These are phyloP conservation scores for Pachliopta kotzebuea DNA, from an alignment of 2,888 invertebrate species.

Conservation along the genomic window DNA sequence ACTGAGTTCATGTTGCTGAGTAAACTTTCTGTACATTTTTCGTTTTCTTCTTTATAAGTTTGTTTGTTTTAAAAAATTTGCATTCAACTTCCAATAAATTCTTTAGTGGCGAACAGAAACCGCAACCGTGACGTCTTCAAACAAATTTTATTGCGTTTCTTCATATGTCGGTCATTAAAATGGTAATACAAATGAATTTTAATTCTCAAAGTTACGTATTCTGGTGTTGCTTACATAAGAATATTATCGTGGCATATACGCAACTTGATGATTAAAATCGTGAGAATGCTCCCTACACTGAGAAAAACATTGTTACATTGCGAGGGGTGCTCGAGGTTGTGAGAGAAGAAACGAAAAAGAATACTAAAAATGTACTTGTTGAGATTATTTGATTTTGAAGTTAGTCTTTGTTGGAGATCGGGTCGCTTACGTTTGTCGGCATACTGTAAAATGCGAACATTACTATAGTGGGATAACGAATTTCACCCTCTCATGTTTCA, in stretches of 20 bases:
- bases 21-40: neutral
- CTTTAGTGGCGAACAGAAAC: slow-evolving; percentile 1
- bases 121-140: slow-evolving; percentile 19
- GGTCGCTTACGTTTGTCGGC: too few relatives aligned
- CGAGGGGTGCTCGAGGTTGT: neutral
- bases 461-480: too few relatives aligned
- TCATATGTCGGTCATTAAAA: slow-evolving; percentile 30
- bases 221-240: slow-evolving; percentile 29
- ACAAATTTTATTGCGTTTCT: slow-evolving; percentile 23
- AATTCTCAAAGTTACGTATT: slow-evolving; percentile 34
- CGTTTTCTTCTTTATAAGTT: neutral
- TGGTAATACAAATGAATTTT: slow-evolving; percentile 35
- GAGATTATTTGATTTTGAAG: too few relatives aligned
- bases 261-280: slow-evolving; percentile 24
- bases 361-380: neutral
- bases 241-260: slow-evolving; percentile 21
- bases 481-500: too few relatives aligned
- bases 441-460: too few relatives aligned
- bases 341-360: neutral
- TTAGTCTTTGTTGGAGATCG: too few relatives aligned
- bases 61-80: neutral
- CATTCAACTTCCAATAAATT: slow-evolving; percentile 3
- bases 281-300: slow-evolving; percentile 15
- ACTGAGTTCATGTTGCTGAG: too few relatives aligned
- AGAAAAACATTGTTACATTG: neutral